These are phyloP conservation scores for Galaxea fascicularis DNA, from an alignment of 92 coral and sea anemone genomes.

Conservation along the genomic window DNA sequence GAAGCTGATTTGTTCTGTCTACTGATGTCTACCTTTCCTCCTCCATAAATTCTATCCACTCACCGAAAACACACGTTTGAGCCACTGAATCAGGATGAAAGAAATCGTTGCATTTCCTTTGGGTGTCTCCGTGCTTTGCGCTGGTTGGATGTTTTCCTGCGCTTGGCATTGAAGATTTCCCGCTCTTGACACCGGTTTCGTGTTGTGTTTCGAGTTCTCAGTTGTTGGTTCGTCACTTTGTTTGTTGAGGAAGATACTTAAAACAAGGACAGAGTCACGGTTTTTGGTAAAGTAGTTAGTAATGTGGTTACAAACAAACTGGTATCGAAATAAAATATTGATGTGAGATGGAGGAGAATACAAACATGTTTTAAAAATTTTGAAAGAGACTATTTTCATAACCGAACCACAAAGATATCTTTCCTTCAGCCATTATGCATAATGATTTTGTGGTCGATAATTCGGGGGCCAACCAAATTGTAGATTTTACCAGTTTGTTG, in stretches of 20 bases:
- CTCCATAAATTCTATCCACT: too few species aligned
- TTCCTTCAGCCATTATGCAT: neutral
- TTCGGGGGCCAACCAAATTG: too few species aligned
- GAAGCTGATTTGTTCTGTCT: too few species aligned
- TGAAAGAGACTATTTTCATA: neutral
- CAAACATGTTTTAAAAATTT: neutral
- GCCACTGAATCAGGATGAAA: too few species aligned
- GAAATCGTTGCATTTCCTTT: too few species aligned
- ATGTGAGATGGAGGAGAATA: neutral
- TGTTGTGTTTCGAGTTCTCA: too few species aligned
- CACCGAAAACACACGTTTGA: too few species aligned
- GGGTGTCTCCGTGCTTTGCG: too few species aligned
- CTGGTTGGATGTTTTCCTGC: too few species aligned
- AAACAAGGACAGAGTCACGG: neutral
- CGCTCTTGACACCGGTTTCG: neutral
- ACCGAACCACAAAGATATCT: neutral
- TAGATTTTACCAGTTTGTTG: too few species aligned
- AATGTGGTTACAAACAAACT: slow-evolving; percentile 2
- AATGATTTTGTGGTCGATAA: too few species aligned
- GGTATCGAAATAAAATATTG: neutral
- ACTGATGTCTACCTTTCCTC: too few species aligned
- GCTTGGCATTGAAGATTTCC: neutral
- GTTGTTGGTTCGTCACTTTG: neutral
- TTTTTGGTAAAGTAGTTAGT: neutral
- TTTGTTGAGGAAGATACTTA: neutral